Percentiles rank a stretch among this genome's conserved stretches.
Evolutionary conservation across 2,113 vertebrate genomes (phyloP).

Genomic region (Muntiacus reevesi): DNA sequence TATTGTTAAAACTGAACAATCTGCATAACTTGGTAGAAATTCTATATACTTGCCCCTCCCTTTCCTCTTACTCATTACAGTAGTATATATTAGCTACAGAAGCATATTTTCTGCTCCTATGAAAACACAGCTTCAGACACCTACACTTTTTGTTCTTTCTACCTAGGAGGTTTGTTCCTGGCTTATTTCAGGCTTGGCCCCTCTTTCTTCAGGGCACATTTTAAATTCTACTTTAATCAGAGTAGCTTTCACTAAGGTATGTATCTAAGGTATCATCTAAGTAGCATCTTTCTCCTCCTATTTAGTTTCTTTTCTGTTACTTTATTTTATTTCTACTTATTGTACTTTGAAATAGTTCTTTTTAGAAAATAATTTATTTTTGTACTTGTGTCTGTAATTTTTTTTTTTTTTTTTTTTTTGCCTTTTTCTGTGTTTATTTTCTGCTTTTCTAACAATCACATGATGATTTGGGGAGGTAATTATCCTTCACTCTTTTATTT

Average conservation of each 20-base stretch:
- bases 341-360: background rate
- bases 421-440: background rate
- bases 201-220: background rate
- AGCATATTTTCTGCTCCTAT: background rate
- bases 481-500: background rate
- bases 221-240: background rate
- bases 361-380: background rate
- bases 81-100: background rate
- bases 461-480: background rate
- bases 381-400: background rate
- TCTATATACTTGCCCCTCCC: accelerated
- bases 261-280: background rate
- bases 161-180: background rate
- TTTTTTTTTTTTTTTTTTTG: background rate
- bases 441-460: background rate
- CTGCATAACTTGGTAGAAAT: background rate
- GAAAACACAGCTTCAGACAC: too few relatives aligned
- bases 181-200: background rate
- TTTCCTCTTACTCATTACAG: background rate
- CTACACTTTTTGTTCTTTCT: background rate
- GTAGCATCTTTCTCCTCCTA: background rate
- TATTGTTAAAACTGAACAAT: background rate
- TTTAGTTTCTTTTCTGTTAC: background rate
- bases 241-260: background rate
- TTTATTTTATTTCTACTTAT: background rate